Evolutionary conservation across 2,888 invertebrate species (phyloP).

Genomic region (Gnatocerus cornutus): DNA sequence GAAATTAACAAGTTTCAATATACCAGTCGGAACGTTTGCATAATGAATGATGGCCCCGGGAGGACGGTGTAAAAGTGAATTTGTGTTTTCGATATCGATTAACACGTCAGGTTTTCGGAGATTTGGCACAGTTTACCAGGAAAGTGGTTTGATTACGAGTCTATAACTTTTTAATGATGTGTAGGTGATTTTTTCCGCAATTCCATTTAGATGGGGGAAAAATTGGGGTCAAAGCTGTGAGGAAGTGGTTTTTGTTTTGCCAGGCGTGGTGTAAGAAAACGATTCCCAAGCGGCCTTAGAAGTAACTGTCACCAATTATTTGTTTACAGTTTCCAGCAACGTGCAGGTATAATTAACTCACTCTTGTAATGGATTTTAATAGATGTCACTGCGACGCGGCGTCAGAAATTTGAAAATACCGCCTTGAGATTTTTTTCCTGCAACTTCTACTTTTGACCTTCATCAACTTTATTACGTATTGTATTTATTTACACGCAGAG

Average conservation of each 20-base stretch:
- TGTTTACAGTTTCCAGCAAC: background rate
- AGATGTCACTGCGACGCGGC: background rate
- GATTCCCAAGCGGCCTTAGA: background rate
- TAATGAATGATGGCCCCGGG: conserved; percentile 38
- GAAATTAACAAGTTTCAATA: conserved; percentile 42
- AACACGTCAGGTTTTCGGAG: conserved; percentile 37
- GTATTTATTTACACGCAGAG: background rate
- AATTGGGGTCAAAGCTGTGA: conserved; percentile 1
- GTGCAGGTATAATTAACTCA: background rate
- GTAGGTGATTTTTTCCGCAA: conserved; percentile 3
- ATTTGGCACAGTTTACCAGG: conserved; percentile 29
- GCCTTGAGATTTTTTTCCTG: background rate
- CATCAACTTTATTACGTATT: background rate
- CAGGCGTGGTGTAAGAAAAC: background rate
- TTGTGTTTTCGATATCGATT: conserved; percentile 38
- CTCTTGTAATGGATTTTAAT: conserved; percentile 1
- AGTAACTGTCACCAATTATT: conserved; percentile 1
- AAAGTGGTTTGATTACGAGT: conserved; percentile 15
- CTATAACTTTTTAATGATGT: conserved; percentile 1
- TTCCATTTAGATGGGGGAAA: background rate
- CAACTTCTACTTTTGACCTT: background rate
- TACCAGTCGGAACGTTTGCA: conserved; percentile 35
- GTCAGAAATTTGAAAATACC: background rate
- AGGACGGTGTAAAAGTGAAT: conserved; percentile 39
- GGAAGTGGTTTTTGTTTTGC: background rate